Base-by-base conservation (phyloP, 2,113 vertebrate genomes). In the Strix uralensis region DNA sequence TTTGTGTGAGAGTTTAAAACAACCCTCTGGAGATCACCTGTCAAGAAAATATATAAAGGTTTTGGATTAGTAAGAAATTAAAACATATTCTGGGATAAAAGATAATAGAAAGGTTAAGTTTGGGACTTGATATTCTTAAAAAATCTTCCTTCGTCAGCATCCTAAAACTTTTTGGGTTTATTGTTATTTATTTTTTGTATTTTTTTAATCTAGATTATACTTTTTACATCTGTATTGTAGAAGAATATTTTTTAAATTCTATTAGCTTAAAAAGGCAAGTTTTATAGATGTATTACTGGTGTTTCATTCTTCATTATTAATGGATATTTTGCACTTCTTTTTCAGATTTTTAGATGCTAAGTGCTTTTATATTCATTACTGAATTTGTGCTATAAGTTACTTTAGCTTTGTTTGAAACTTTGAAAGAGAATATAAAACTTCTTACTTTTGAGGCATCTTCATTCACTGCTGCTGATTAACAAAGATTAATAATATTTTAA, bases 401-500 rank as follows among this genome's bases (percentile, higher is more conserved):
- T 91, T 63, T 57, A 73, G n/a, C 57, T 63, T 42, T 81, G 63
- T 36, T 46, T 94, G 70, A 81, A 86, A 40, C 69, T 73, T 46
- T 94, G 63, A 78, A 90, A 75, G 54, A 40, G 29, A 36, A 40
- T 86, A 61, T 71, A 66, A 83, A 72, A 57, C 21, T 22, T 83
- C 69, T 65, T 94, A 84, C 54, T 79, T 95, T 92, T 86, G 82
- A 86, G 38, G 26, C 69, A n/a, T 59, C 75, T 79, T 93, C 63
- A 81, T 78, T 88, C 77, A 72, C 30, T 81, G 29, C 16, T 75
- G 25, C 58, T 94, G 84, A 96, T 96, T 96, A 96, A 73, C 82
- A 69, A 90, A 93, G 88, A 96, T 87, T 67, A 81, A 87, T 91
- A 93, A 63, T 77, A 85, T 85, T 89, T 95, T 79, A 90, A 82